Base-by-base conservation (phyloP, 2,113 vertebrate genomes). In the Alces alces region DNA sequence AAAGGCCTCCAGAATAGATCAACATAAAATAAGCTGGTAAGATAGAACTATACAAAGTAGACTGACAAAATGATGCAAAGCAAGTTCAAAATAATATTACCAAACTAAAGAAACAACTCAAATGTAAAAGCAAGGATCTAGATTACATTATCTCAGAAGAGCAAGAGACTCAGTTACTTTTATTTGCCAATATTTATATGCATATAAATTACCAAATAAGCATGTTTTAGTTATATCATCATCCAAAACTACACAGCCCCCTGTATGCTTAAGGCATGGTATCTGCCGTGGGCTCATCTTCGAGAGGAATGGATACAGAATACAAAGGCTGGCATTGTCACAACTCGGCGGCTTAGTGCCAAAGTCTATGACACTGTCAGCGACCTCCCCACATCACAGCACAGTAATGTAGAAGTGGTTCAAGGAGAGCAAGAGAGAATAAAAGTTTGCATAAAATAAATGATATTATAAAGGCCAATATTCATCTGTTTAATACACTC, bases 361-460 rank as follows among this genome's bases (percentile, higher is more conserved):
- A 86, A 12, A 86, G 52, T 66, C 85, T 82, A 50, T 86, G 57
- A 73, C 33, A 86, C 16, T 39, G 9, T 16, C 70, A 86, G 55
- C 36, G 93, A 83, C 1, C 23, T 57, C 36, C 6, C 17, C 33
- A 66, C 14, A 90, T 84, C 30, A 76, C 50, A 89, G 55, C 2
- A 82, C 21, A 90, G 55, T 15, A 83, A 39, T 61, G 33, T 6
- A 55, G 12, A n/a, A 7, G 3, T 57, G 25, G 11, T 70, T 60
- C 70, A 11, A 89, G 27, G 30, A 78, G 6, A 86, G 25, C 23
- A 83, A 73, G 47, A 45, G 4, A 54, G 30, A 90, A 64, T 57
- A 86, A 86, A 93, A 80, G 57, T 57, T 70, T 95, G 60, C 25
- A 79, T 89, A 84, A 87, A 96, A 78, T 55, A 94, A 95, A 83